These are phyloP conservation scores for Dexiosoma caninum DNA, from an alignment of 2,888 invertebrate genomes.

Conservation along the genomic window DNA sequence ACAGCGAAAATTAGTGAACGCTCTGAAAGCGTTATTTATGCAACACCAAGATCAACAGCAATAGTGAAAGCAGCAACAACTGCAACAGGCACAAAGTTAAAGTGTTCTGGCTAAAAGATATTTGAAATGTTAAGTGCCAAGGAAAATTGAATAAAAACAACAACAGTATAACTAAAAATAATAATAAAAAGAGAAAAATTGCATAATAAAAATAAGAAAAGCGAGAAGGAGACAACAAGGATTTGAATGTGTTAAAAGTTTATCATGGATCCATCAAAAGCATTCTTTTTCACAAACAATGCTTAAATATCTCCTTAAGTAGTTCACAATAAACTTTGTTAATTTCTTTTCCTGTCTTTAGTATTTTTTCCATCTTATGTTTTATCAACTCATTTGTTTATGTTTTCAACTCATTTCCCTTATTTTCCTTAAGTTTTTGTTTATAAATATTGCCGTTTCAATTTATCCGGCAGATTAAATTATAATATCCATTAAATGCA, in stretches of 20 bases:
- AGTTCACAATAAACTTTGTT: slow-evolving; percentile 46
- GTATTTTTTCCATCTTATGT: not conserved
- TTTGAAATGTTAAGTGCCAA: slow-evolving; percentile 45
- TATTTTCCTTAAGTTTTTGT: slow-evolving; percentile 8
- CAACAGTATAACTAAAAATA: not conserved
- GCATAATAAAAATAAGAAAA: not conserved
- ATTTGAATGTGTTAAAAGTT: slow-evolving; percentile 46
- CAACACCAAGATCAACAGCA: not conserved
- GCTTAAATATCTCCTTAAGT: slow-evolving; percentile 46
- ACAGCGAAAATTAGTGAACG: slow-evolving; percentile 56
- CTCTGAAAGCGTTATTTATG: slow-evolving; percentile 44
- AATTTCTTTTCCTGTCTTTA: not conserved
- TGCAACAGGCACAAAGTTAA: slow-evolving; percentile 4
- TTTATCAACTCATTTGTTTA: slow-evolving; percentile 28
- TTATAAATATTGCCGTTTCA: not conserved
- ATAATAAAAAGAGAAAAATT: not conserved
- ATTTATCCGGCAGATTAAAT: slow-evolving; percentile 34
- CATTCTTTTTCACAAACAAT: slow-evolving; percentile 32
- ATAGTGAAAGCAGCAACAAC: not conserved
- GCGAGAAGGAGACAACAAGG: not conserved
- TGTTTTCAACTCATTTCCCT: slow-evolving; percentile 26
- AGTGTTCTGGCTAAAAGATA: slow-evolving; percentile 35
- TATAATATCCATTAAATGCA: slow-evolving; percentile 56
- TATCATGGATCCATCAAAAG: slow-evolving; percentile 50
- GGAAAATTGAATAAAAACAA: slow-evolving; percentile 31